phyloP scores from a whole-genome alignment of 2,113 vertebrate genomes.

The Haemorhous mexicanus region DNA sequence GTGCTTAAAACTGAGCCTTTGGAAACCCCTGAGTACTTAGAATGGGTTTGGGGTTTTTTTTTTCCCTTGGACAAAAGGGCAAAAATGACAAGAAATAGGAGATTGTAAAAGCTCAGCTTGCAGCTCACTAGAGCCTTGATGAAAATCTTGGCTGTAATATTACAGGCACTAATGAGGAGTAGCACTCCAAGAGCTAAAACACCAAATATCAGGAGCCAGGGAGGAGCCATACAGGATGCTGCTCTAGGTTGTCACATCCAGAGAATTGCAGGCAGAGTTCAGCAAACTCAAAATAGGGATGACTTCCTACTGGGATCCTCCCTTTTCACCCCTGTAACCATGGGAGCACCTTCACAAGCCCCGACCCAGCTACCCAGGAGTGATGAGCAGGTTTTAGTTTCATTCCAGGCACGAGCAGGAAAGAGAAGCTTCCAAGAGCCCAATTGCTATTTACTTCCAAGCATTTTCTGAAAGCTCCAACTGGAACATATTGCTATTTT shows the following conservation, averaged over 20 bases:
- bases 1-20: background rate
- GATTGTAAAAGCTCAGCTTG: background rate
- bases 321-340: background rate
- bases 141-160: background rate
- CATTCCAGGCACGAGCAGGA: background rate
- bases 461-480: background rate
- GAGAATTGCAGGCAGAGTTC: background rate
- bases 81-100: background rate
- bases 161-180: background rate
- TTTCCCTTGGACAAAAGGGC: background rate
- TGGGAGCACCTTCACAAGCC: background rate
- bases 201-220: background rate
- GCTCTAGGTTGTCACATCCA: background rate
- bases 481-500: background rate
- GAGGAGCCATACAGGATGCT: background rate
- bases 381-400: background rate
- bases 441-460: background rate
- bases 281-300: background rate
- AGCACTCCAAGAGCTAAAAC: background rate
- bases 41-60: background rate
- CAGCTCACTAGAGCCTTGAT: background rate
- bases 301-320: background rate
- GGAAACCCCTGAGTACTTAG: accelerated
- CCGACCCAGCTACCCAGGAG: background rate
- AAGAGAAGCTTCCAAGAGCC: background rate